Base-by-base conservation (phyloP, 1,140 invertebrate species). In the Catajapyx aquilonaris region DNA sequence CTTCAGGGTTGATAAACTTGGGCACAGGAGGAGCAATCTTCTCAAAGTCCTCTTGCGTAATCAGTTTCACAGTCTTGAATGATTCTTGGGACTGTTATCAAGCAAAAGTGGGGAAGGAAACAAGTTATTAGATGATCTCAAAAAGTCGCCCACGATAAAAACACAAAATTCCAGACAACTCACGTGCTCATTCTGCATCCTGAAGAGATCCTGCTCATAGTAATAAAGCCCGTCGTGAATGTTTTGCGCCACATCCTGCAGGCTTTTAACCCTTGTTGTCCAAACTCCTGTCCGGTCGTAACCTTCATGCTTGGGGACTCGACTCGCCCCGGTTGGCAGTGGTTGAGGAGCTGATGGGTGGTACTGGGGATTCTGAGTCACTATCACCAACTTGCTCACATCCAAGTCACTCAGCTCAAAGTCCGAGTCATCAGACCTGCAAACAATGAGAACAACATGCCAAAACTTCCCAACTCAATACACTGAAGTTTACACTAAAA, bases 171-270 rank as follows among this genome's bases (percentile, higher is more conserved):
- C n/a, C n/a, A n/a, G n/a, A n/a, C n/a, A 15, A 23, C 17, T 42
- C 35, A 19, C 10, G 34, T 42, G 20, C 25, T 35, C 35, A 19
- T 28, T 20, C 17, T 16, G 2, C 21, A n/a, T 5, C n/a, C n/a
- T n/a, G n/a, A 25, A 83, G 20, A 90, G 59, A 53, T 87, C 81
- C 50, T 90, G 80, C 60, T 97, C 91, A 52, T 96, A 98, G 52
- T 87, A 84, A 51, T 70, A 76, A 4, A 98, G 64, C 5, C 90
- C 91, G 61, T 96, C 86, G 52, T 94, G 91, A 45, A 98, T 97
- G 9, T 81, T 74, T 55, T 87, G 77, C 43, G 80, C 84, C 40
- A 94, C 61, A 51, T 96, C 90, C 57, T 93, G 81, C 5, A 80
- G 83, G 58, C 96, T 88, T 66, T 88, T 87, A 11, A 80, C 79